A percentile compares a stretch with the other conserved stretches of the same genome.
phyloP scores from a whole-genome alignment of 2,888 invertebrate genomes.

The Latrodectus hesperus region DNA sequence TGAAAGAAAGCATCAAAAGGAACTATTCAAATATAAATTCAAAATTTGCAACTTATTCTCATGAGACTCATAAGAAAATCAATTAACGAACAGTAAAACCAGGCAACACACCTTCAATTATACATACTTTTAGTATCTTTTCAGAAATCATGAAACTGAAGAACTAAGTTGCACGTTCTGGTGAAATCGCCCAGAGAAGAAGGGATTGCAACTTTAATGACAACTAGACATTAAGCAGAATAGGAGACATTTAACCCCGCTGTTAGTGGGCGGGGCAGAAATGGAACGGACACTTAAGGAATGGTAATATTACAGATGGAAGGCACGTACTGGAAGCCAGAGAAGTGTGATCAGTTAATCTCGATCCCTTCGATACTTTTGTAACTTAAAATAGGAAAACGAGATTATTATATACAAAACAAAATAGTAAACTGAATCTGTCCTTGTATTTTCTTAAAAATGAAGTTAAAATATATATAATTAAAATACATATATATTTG shows the following conservation, averaged over 20 bases:
- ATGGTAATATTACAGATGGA: neutral
- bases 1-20: too few species aligned
- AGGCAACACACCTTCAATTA: neutral
- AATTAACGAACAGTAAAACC: too few species aligned
- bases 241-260: slow-evolving; percentile 13
- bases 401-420: too few species aligned
- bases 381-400: too few species aligned
- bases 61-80: too few species aligned
- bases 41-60: too few species aligned
- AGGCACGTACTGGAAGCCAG: slow-evolving; percentile 14
- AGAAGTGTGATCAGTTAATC: slow-evolving; percentile 41
- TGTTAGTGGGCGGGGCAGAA: neutral
- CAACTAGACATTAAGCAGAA: slow-evolving; percentile 20
- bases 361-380: too few species aligned
- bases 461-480: too few species aligned
- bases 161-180: slow-evolving; percentile 24
- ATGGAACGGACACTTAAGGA: neutral
- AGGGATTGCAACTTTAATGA: slow-evolving; percentile 30
- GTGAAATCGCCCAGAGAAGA: slow-evolving; percentile 33
- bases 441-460: too few species aligned
- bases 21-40: too few species aligned
- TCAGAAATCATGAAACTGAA: slow-evolving; percentile 6
- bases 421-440: too few species aligned
- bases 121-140: neutral
- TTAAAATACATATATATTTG: too few species aligned